phyloP scores from a whole-genome alignment of 2,888 invertebrate genomes.

The Drosophila leonis region DNA sequence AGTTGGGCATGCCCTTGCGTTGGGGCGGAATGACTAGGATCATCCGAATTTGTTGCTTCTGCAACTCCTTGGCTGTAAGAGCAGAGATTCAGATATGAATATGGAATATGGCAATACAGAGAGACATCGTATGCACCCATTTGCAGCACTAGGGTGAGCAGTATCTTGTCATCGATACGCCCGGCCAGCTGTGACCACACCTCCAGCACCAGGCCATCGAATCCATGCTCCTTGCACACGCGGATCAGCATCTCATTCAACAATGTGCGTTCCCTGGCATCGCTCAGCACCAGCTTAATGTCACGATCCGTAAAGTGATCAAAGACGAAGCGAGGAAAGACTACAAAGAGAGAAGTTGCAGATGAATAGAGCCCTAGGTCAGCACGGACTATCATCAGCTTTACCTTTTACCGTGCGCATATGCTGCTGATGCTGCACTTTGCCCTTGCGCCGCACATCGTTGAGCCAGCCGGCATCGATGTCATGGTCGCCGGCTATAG shows the following conservation, averaged over 20 bases:
- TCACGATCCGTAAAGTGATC: constrained; percentile 94
- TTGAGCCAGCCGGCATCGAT: constrained; percentile 94
- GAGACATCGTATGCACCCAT: constrained; percentile 81
- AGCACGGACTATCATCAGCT: neutral
- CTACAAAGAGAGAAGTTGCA: constrained; percentile 87
- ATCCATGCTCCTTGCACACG: constrained; percentile 90
- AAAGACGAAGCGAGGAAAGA: constrained; percentile 95
- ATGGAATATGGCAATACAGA: too few relatives aligned
- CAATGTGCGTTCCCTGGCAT: constrained; percentile 89
- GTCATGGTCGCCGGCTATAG: constrained; percentile 92
- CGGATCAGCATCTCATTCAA: constrained; percentile 90
- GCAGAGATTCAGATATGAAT: neutral
- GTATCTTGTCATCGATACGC: constrained; percentile 87
- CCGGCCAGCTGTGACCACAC: constrained; percentile 94
- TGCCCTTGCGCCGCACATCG: constrained; percentile 87
- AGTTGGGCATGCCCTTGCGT: constrained; percentile 87
- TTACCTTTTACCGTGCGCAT: constrained; percentile 59
- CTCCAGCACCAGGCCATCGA: constrained; percentile 96
- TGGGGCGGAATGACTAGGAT: constrained; percentile 93
- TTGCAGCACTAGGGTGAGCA: constrained; percentile 88
- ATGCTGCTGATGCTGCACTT: constrained; percentile 50
- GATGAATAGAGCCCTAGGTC: neutral
- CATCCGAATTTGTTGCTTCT: constrained; percentile 87
- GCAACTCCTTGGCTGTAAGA: constrained; percentile 87
- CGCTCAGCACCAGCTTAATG: constrained; percentile 90